Conservation (phyloP, 1,140 invertebrate species). For the Bicyclus anynana region DNA sequence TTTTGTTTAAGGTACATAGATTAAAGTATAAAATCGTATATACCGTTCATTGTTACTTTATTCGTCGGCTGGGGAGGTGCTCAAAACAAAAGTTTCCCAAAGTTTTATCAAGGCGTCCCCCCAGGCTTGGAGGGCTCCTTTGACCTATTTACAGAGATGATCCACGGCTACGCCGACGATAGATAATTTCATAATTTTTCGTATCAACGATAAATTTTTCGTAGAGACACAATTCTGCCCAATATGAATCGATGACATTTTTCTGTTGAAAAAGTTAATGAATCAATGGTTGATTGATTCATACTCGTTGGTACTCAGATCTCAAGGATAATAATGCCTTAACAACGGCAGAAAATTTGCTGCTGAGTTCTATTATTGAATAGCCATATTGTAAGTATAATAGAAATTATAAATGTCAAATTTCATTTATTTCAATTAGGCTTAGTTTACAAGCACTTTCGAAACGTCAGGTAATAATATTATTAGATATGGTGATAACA, state of each 20-base stretch:
- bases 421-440: too few species aligned
- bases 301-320: too few species aligned
- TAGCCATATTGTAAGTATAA: too few species aligned
- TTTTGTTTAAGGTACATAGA: neutral
- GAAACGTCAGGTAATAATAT: too few species aligned
- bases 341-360: too few species aligned
- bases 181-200: constrained; percentile 45
- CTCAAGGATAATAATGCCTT: too few species aligned
- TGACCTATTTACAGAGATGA: constrained; percentile 64
- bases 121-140: constrained; percentile 40
- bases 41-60: constrained; percentile 41
- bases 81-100: constrained; percentile 68
- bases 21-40: neutral
- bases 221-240: neutral
- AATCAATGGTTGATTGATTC: too few species aligned
- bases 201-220: neutral
- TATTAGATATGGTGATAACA: too few species aligned
- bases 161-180: constrained; percentile 29
- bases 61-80: constrained; percentile 46
- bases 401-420: too few species aligned
- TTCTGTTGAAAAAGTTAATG: too few species aligned
- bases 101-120: constrained; percentile 63
- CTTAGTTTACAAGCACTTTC: too few species aligned
- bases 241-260: neutral
- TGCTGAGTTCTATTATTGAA: too few species aligned